Evolutionary conservation across 2,888 invertebrate genomes (phyloP).

Genomic region (Drosophila ezoana): DNA sequence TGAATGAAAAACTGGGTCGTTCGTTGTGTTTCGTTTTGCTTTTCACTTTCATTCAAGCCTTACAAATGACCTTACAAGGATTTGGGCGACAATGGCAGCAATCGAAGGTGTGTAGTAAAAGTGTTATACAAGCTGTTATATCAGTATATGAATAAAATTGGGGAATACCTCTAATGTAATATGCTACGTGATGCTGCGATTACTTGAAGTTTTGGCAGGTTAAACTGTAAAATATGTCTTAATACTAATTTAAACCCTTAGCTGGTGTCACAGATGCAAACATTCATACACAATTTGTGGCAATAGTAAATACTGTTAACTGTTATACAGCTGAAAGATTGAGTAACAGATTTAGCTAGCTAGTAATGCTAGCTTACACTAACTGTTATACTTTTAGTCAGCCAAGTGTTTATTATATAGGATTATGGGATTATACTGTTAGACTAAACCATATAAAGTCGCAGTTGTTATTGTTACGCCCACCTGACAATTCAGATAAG

Average conservation of each 20-base stretch:
- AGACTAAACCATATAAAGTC: neutral
- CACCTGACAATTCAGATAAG: neutral
- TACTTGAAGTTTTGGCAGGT: no score
- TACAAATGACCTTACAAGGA: conserved; percentile 36
- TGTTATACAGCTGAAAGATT: neutral
- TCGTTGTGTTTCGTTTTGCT: conserved; percentile 11
- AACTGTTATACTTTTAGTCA: no score
- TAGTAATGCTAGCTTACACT: no score
- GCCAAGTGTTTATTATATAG: no score
- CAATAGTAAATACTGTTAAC: neutral
- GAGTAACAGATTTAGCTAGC: no score
- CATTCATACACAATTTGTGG: neutral
- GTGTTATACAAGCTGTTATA: conserved; percentile 9
- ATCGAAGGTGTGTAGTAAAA: neutral
- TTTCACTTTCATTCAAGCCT: conserved; percentile 9
- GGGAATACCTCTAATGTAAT: no score
- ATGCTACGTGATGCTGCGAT: no score
- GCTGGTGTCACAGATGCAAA: no score
- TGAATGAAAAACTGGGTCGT: conserved; percentile 47
- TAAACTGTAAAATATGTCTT: no score
- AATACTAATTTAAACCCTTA: no score
- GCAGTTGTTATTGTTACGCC: no score
- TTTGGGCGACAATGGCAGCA: conserved; percentile 8
- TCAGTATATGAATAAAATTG: neutral
- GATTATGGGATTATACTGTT: no score